Evolutionary conservation across 92 coral and sea anemone species (phyloP), one percentile per base, ranked within the genome.

Genomic region (Anthopleura xanthogrammica): DNA sequence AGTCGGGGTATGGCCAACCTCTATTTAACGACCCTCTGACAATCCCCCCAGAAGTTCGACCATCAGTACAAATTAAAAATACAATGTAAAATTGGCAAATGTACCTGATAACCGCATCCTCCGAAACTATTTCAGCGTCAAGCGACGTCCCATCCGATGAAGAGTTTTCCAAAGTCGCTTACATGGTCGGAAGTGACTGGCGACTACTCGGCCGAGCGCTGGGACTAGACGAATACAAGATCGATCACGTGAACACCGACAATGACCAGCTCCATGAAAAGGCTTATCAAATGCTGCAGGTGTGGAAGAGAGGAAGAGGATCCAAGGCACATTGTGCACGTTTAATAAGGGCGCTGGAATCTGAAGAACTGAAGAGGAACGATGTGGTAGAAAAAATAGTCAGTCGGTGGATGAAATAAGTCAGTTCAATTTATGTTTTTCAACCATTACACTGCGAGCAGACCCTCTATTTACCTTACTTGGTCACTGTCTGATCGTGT

Each of bases 121-220:
- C 14, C 7, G 50, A 40, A 76, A 16, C 52, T 2, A 42, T 41
- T 13, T 12, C 78, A 66, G 86, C 75, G 23, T 75, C 83, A 1
- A 20, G 2, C 13, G 29, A 43, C 60, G 79, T 56, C 50, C 79
- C 76, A 8, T 48, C 81, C 17, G 74, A 70, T 58, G 22, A 78
- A n/a, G 83, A 84, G 41, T 20, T 72, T 10, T 72, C 70, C 42
- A 41, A 65, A 73, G 75, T 48, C 60, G 52, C 68, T 40, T 52
- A 87, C 50, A 52, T 76, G 76, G 43, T 83, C n/a, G 74, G 62
- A 2, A 72, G 57, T 8, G 62, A 77, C 16, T 87, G 90, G 90
- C 79, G 80, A 42, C 80, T 73, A 22, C 83, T 87, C 9, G 86
- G 90, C 24, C 80, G 90, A 64, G 82, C 90, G 64, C 74, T 87